Conservation (phyloP, 2,797 vertebrate species). For the Gymnothorax reevesii region DNA sequence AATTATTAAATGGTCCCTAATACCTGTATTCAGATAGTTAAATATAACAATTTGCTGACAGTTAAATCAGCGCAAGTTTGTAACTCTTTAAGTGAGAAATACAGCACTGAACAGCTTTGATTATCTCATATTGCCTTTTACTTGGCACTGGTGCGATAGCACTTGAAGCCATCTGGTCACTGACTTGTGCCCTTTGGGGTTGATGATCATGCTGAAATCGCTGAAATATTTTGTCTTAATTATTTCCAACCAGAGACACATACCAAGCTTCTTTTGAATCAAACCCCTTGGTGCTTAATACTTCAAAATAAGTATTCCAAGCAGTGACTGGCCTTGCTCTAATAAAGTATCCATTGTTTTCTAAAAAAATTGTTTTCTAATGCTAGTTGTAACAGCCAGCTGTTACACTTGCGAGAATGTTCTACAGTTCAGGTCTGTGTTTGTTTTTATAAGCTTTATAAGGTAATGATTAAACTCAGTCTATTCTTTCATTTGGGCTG, state of each 20-base stretch:
- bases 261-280: slow-evolving; percentile 35
- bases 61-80: neutral
- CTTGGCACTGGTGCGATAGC: neutral
- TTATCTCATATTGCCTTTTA: neutral
- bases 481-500: too few relatives aligned
- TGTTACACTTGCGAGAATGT: neutral
- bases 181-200: slow-evolving; percentile 30
- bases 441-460: neutral
- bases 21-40: neutral
- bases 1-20: neutral
- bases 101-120: neutral
- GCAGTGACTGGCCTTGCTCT: neutral
- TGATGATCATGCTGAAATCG: slow-evolving; percentile 37
- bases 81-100: neutral
- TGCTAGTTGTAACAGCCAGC: neutral
- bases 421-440: neutral
- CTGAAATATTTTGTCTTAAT: slow-evolving; percentile 34
- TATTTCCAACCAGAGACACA: slow-evolving; percentile 33
- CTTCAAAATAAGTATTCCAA: neutral
- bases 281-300: slow-evolving; percentile 34
- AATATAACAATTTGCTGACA: neutral
- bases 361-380: too few relatives aligned
- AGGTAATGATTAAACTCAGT: neutral
- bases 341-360: neutral
- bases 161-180: slow-evolving; percentile 38